A percentile compares a stretch with the other conserved stretches of the same genome.
Conservation (phyloP, 2,113 vertebrate genomes). For the Hypomesus transpacificus region DNA sequence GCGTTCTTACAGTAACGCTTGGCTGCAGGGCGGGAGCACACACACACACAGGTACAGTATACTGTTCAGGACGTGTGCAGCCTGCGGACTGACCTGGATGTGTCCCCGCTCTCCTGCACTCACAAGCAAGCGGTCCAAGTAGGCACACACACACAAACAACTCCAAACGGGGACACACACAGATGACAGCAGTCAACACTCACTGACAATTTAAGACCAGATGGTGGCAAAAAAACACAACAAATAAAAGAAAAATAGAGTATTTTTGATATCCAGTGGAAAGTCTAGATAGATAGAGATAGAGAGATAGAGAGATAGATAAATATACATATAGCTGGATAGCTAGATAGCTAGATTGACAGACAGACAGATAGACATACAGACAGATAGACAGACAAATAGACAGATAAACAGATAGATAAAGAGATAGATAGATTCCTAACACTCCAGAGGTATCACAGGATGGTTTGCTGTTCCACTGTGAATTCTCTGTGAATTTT, state of each 20-base stretch:
- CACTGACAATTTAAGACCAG: background rate
- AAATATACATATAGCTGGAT: constrained; percentile 15
- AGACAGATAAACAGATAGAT: constrained; percentile 20
- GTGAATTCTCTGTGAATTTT: constrained; percentile 44
- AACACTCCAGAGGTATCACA: constrained; percentile 12
- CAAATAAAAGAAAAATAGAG: background rate
- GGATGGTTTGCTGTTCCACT: constrained; percentile 43
- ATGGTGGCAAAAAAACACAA: background rate
- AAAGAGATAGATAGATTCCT: background rate
- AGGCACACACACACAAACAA: background rate
- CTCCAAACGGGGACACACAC: background rate
- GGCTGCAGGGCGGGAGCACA: constrained; percentile 71
- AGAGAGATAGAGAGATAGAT: constrained; percentile 1
- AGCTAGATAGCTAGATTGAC: constrained; percentile 8
- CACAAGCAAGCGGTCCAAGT: background rate
- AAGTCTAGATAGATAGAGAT: background rate
- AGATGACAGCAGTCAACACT: background rate
- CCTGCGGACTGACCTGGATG: constrained; percentile 5
- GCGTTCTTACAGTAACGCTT: constrained; percentile 96
- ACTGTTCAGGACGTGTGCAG: background rate
- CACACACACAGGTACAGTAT: background rate
- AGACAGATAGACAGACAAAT: constrained; percentile 15
- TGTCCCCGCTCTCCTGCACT: background rate
- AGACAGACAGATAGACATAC: constrained; percentile 1
- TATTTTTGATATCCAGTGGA: background rate